Conservation (phyloP, 2,113 vertebrate genomes). For the Sporophila hypoxantha region DNA sequence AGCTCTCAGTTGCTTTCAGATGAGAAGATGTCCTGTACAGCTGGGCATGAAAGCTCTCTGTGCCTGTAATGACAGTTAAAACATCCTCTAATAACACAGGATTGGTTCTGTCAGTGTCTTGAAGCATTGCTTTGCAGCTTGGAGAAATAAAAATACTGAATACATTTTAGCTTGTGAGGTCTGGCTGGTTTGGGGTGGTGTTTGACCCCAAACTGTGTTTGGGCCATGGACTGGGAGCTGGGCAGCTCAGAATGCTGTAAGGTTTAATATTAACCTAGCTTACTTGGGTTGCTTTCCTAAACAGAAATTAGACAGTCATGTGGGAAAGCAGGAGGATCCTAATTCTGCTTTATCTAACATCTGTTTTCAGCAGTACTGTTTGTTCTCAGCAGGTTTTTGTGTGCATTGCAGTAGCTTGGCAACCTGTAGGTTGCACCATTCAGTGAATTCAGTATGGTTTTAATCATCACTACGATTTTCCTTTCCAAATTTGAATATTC, state of each 20-base stretch:
- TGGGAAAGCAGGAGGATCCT: slow-evolving; percentile 15
- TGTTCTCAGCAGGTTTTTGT: slow-evolving; percentile 57
- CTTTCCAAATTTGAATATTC: slow-evolving; percentile 40
- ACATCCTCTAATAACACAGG: not conserved
- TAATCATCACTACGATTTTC: slow-evolving; percentile 35
- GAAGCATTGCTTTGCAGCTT: not conserved
- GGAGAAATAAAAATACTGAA: not conserved
- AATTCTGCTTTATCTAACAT: slow-evolving; percentile 48
- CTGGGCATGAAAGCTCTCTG: not conserved
- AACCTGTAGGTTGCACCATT: slow-evolving; percentile 40
- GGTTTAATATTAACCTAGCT: not conserved
- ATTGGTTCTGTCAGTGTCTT: not conserved
- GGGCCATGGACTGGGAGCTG: not conserved
- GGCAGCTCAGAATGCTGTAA: not conserved
- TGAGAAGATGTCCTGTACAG: not conserved
- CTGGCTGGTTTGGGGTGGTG: not conserved
- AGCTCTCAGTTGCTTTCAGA: not conserved
- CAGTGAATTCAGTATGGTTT: slow-evolving; percentile 16
- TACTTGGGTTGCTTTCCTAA: not conserved
- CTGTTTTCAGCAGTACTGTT: slow-evolving; percentile 48
- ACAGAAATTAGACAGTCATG: not conserved
- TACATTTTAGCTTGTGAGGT: not conserved
- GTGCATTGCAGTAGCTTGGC: slow-evolving; percentile 46
- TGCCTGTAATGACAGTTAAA: not conserved
- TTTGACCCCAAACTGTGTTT: not conserved